A percentile compares a stretch with the other conserved stretches of the same genome.
These are phyloP conservation scores for Sphenodon punctatus DNA, from an alignment of 2,797 vertebrate genomes.

Conservation along the genomic window DNA sequence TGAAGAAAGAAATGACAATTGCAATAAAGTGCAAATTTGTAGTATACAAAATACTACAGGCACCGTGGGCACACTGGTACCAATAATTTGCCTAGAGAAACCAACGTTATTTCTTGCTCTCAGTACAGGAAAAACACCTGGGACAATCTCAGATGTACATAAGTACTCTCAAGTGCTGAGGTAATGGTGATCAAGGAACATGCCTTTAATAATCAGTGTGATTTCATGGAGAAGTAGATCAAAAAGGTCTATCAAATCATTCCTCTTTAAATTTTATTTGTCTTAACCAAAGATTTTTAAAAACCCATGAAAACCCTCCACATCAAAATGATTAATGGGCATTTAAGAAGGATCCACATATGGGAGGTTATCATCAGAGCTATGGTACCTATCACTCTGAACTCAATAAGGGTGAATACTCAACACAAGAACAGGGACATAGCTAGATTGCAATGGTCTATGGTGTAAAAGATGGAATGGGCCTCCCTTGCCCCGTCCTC, in stretches of 20 bases:
- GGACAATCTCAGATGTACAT: neutral
- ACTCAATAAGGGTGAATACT: too few relatives aligned
- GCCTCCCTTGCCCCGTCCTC: too few relatives aligned
- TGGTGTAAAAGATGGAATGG: too few relatives aligned
- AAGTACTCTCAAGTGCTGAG: neutral
- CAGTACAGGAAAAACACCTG: neutral
- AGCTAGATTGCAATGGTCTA: too few relatives aligned
- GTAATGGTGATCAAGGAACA: neutral
- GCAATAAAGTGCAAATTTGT: neutral
- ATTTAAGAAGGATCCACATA: neutral
- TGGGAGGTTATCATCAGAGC: neutral
- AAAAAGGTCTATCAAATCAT: neutral
- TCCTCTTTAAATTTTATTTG: neutral
- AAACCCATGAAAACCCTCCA: neutral
- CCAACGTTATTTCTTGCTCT: neutral
- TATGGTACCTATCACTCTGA: neutral
- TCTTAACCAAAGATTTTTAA: neutral
- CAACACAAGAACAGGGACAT: too few relatives aligned
- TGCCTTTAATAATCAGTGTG: neutral
- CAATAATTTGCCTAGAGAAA: neutral
- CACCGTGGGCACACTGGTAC: neutral
- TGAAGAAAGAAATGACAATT: neutral
- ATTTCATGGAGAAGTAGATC: neutral
- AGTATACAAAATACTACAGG: neutral
- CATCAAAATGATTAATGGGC: neutral